A percentile compares a stretch with the other conserved stretches of the same genome.
phyloP scores from a whole-genome alignment of 2,888 invertebrate genomes.

The Andrena trimmerana region DNA sequence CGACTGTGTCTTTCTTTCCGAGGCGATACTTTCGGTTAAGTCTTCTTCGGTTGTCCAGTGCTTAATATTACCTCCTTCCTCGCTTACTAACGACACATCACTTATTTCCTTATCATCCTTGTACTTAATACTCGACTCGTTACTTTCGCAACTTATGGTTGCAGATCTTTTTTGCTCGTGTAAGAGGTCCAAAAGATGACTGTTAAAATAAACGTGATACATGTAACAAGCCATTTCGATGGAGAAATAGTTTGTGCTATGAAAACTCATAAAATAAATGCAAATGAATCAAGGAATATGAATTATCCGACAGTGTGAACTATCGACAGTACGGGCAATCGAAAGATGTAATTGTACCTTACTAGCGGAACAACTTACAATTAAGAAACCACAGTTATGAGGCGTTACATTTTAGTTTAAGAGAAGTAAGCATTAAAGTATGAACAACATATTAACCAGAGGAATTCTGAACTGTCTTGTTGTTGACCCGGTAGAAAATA shows the following conservation, averaged over 20 bases:
- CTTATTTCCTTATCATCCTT: slow-evolving; percentile 74
- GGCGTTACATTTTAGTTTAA: slow-evolving; percentile 7
- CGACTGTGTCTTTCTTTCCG: slow-evolving; percentile 82
- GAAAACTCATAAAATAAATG: neutral
- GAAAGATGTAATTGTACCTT: slow-evolving; percentile 10
- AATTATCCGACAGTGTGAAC: neutral
- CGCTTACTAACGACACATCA: slow-evolving; percentile 51
- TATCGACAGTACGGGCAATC: neutral
- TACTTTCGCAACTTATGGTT: slow-evolving; percentile 57
- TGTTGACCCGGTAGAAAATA: slow-evolving; percentile 92
- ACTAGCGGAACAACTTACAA: neutral
- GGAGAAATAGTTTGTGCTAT: neutral
- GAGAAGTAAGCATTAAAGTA: slow-evolving; percentile 34
- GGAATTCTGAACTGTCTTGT: slow-evolving; percentile 95
- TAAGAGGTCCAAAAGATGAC: slow-evolving; percentile 89
- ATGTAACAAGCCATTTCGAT: slow-evolving; percentile 8
- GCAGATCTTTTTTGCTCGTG: slow-evolving; percentile 89
- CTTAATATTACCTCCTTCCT: slow-evolving; percentile 76
- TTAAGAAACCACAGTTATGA: slow-evolving; percentile 11
- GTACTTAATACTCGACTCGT: slow-evolving; percentile 64
- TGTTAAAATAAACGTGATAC: slow-evolving; percentile 70
- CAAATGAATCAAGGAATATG: neutral
- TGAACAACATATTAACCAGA: slow-evolving; percentile 86
- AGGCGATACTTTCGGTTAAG: slow-evolving; percentile 79
- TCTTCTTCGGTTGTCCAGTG: slow-evolving; percentile 84